Evolutionary conservation across 2,113 vertebrate species (phyloP).

Genomic region (Neolamprologus tretocephalus): DNA sequence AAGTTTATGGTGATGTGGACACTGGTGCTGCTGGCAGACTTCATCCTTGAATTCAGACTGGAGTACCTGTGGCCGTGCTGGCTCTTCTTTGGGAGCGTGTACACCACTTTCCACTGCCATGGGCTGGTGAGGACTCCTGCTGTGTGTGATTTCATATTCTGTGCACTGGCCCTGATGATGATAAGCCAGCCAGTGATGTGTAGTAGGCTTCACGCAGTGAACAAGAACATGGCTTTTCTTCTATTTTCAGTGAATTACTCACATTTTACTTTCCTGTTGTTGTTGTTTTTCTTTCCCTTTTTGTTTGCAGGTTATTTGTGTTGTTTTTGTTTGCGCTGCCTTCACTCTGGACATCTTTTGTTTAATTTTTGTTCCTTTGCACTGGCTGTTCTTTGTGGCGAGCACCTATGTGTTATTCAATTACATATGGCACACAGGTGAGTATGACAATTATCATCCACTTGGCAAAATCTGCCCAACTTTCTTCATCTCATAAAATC

Average conservation of each 20-base stretch:
- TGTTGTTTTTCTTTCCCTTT: slow-evolving; percentile 4
- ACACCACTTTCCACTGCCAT: slow-evolving; percentile 79
- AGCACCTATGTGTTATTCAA: slow-evolving; percentile 79
- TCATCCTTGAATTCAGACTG: slow-evolving; percentile 76
- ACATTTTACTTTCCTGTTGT: neutral
- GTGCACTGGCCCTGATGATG: neutral
- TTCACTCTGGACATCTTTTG: slow-evolving; percentile 79
- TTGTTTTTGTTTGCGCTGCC: slow-evolving; percentile 76
- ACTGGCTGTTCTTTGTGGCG: slow-evolving; percentile 79
- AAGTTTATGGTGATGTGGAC: slow-evolving; percentile 76
- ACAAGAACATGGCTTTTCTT: neutral
- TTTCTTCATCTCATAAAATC: neutral
- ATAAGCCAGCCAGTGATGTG: neutral
- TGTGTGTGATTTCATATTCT: neutral
- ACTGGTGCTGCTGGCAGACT: slow-evolving; percentile 76
- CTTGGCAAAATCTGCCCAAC: neutral
- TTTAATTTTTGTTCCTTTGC: slow-evolving; percentile 77
- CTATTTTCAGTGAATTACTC: neutral
- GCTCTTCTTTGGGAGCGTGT: slow-evolving; percentile 78
- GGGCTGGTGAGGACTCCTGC: slow-evolving; percentile 67
- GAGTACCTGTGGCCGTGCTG: slow-evolving; percentile 81
- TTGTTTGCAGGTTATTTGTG: slow-evolving; percentile 71
- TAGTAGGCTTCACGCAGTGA: neutral
- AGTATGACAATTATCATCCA: neutral
- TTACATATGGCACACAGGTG: slow-evolving; percentile 81